Evolutionary conservation across 2,113 vertebrate species (phyloP), one percentile per base, ranked within the genome.

Genomic region (Microcebus griseorufus): DNA sequence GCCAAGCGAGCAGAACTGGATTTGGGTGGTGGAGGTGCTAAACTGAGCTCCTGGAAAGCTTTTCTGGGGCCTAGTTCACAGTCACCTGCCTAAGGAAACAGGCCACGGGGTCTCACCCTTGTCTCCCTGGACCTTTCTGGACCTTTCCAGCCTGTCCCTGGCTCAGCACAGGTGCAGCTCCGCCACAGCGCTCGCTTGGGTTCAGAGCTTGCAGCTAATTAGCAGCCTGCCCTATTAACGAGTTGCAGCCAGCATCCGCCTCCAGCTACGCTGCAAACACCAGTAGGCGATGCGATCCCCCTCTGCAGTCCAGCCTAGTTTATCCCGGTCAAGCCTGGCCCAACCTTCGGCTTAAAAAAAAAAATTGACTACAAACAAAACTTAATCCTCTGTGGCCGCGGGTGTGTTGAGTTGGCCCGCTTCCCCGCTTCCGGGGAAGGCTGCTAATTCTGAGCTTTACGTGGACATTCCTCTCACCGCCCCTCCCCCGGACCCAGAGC

Each of bases 131-230:
- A 94, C 92, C 75, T 97, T 84, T 11, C 12, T 37, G 92, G 67
- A 97, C 88, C 86, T 27, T 45, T 27, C 25, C 34, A 89, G 94
- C 78, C 70, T 78, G 3, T 48, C 48, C 4, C 10, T 64, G 39
- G 58, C 75, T 75, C n/a, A 8, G 72, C 89, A 98, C 98, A 99
- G 98, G 98, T 99, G 96, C 97, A 97, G 64, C 60, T 81, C 73
- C 0, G 73, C 87, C 27, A 48, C 72, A 25, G 64, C 76, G 81
- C 27, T 48, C 67, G 39, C 79, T 73, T 87, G 65, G 85, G 27
- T 90, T 62, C 76, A 84, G 75, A 85, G 25, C 90, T 96, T 62
- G 79, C 89, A 76, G 87, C 91, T 98, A 96, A 98, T 98, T 91
- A 98, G 92, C 95, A 98, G 92, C 58, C 90, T 83, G 45, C 55